Evolutionary conservation across 2,113 vertebrate genomes (phyloP).

Genomic region (Heptranchias perlo): DNA sequence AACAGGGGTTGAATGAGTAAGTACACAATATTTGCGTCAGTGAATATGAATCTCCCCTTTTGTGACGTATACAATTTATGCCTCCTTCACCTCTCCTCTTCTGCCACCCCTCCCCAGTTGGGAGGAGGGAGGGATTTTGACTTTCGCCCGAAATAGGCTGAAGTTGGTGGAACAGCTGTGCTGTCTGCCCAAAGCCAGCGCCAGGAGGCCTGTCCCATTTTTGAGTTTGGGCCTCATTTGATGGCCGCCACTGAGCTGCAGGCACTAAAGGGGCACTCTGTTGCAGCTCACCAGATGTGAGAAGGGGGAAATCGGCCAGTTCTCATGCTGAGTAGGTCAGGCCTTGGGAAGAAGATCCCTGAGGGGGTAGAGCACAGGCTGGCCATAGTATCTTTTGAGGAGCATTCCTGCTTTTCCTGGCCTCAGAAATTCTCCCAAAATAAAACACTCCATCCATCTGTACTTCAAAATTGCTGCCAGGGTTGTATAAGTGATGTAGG

Average conservation of each 20-base stretch:
- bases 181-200: not conserved
- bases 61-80: too few relatives aligned
- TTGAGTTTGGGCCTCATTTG: not conserved
- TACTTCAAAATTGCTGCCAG: not conserved
- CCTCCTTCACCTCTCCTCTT: too few relatives aligned
- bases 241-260: not conserved
- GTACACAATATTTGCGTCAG: too few relatives aligned
- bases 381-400: not conserved
- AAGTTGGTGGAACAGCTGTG: not conserved
- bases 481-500: not conserved
- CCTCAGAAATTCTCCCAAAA: too few relatives aligned
- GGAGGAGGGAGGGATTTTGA: too few relatives aligned
- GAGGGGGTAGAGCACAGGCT: not conserved
- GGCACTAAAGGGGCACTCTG: not conserved
- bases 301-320: too few relatives aligned
- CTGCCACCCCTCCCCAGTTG: too few relatives aligned
- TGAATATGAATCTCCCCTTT: too few relatives aligned
- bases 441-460: too few relatives aligned
- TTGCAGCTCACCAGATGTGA: not conserved
- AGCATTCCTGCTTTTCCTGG: not conserved
- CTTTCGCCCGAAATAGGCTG: not conserved
- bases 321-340: not conserved
- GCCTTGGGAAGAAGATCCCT: not conserved
- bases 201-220: not conserved
- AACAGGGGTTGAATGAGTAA: too few relatives aligned